phyloP scores from a whole-genome alignment of 2,888 invertebrate species.

The Drosophila pseudotakahashii region DNA sequence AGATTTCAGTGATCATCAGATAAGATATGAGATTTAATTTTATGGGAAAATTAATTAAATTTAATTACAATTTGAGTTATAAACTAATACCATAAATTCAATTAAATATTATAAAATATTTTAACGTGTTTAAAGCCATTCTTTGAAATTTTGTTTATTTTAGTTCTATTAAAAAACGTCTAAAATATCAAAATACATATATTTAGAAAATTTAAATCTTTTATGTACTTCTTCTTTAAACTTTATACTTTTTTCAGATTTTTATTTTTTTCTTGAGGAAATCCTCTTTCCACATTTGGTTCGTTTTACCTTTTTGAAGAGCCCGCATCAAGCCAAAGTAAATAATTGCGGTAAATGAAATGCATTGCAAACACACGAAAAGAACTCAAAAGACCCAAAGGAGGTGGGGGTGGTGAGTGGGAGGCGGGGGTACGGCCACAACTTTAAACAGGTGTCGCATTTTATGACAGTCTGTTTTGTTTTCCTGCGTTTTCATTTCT shows the following conservation, averaged over 20 bases:
- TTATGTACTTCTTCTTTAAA: background rate
- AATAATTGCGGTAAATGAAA: constrained; percentile 52
- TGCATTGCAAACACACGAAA: constrained; percentile 46
- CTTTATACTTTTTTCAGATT: constrained; percentile 1
- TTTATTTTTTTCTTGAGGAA: constrained; percentile 5
- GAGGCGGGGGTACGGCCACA: constrained; percentile 23
- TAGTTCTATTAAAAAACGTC: too few relatives aligned
- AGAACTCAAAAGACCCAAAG: constrained; percentile 5
- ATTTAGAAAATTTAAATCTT: background rate
- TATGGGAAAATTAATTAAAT: too few relatives aligned
- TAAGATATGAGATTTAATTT: too few relatives aligned
- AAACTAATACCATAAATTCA: too few relatives aligned
- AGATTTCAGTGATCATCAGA: too few relatives aligned
- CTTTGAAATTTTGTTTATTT: too few relatives aligned
- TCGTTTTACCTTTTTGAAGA: constrained; percentile 29
- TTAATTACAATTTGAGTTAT: too few relatives aligned
- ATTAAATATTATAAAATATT: too few relatives aligned
- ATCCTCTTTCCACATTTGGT: constrained; percentile 17
- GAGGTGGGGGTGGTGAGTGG: background rate
- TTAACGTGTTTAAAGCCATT: too few relatives aligned
- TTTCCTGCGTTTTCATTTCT: constrained; percentile 18
- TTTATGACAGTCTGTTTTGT: constrained; percentile 37
- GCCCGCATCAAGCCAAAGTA: constrained; percentile 45
- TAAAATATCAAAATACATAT: too few relatives aligned
- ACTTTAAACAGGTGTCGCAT: constrained; percentile 66